A percentile compares a stretch with the other conserved stretches of the same genome.
These are phyloP conservation scores for Eugnorisma glareosa DNA, from an alignment of 2,888 invertebrate species.

Conservation along the genomic window DNA sequence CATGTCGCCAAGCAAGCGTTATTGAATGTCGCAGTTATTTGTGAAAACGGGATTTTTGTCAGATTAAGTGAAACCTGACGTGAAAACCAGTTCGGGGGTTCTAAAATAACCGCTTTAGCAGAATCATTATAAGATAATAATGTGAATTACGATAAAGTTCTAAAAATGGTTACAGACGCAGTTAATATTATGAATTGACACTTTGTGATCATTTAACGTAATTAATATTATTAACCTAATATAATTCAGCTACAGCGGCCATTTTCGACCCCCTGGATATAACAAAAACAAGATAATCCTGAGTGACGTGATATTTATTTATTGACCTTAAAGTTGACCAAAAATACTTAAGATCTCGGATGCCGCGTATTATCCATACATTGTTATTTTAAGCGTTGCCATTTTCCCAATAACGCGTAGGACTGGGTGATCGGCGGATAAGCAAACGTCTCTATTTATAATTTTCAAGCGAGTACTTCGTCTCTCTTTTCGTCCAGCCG, in stretches of 20 bases:
- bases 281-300: background rate
- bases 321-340: background rate
- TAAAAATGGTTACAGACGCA: too few relatives aligned
- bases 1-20: background rate
- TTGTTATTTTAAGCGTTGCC: background rate
- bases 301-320: background rate
- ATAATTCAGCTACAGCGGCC: too few relatives aligned
- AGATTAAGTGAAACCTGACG: background rate
- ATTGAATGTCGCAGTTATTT: background rate
- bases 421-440: background rate
- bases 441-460: conserved; percentile 38
- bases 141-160: too few relatives aligned
- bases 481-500: conserved; percentile 51
- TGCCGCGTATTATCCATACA: background rate
- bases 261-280: too few relatives aligned
- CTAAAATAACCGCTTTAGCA: too few relatives aligned
- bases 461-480: conserved; percentile 29
- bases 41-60: background rate
- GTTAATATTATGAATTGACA: too few relatives aligned
- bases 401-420: conserved; percentile 24
- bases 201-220: too few relatives aligned
- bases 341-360: conserved; percentile 24
- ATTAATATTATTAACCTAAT: too few relatives aligned
- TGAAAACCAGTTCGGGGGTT: too few relatives aligned
- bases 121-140: too few relatives aligned